phyloP scores from a whole-genome alignment of 2,797 vertebrate genomes.

The Pelochelys cantorii region DNA sequence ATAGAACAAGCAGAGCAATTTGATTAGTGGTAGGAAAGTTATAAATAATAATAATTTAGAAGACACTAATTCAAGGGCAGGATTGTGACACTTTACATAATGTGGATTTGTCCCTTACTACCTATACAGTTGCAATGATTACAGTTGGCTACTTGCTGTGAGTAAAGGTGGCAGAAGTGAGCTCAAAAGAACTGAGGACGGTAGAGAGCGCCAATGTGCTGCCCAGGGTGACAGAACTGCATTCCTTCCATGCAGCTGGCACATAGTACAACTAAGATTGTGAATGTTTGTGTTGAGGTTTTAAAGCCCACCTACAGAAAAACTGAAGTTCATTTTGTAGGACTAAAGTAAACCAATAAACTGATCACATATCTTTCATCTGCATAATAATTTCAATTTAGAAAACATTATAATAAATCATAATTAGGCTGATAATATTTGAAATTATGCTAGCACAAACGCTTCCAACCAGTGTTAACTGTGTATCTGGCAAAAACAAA shows the following conservation, averaged over 20 bases:
- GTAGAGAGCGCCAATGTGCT: background rate
- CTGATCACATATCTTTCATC: background rate
- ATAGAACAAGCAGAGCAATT: background rate
- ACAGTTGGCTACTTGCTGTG: background rate
- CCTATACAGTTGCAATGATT: background rate
- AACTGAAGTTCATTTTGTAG: background rate
- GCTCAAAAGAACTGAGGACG: background rate
- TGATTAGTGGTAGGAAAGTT: background rate
- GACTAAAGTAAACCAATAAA: background rate
- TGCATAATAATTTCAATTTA: background rate
- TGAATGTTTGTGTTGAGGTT: background rate
- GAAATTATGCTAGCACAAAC: background rate
- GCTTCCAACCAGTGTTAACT: background rate
- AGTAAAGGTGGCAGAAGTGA: background rate
- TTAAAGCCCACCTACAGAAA: background rate
- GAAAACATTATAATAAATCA: background rate
- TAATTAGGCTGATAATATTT: background rate
- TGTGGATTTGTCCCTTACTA: background rate
- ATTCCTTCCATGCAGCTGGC: background rate
- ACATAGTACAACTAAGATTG: background rate
- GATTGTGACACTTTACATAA: rapidly evolving
- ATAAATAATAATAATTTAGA: background rate
- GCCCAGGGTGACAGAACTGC: background rate
- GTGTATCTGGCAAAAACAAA: background rate
- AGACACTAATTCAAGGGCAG: background rate